These are phyloP conservation scores for Carposina sasakii DNA, from an alignment of 1,140 invertebrate species.

Conservation along the genomic window DNA sequence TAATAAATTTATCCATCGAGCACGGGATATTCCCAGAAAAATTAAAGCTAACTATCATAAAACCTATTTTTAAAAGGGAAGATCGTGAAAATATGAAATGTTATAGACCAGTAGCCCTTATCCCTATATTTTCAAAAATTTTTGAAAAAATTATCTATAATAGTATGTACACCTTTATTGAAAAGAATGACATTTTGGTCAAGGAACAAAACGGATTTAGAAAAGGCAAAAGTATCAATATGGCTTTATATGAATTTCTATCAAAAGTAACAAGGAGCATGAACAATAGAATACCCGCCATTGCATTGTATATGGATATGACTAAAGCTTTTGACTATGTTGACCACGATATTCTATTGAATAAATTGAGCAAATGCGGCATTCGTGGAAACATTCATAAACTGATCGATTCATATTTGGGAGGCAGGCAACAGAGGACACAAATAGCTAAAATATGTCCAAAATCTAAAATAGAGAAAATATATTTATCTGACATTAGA, in stretches of 20 bases:
- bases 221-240: constrained; percentile 1
- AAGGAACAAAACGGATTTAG: constrained; percentile 5
- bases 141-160: background rate
- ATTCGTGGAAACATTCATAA: background rate
- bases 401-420: background rate
- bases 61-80: background rate
- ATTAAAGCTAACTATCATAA: background rate
- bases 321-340: background rate
- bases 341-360: background rate
- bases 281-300: background rate
- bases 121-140: background rate
- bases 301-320: constrained; percentile 3
- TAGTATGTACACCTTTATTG: background rate
- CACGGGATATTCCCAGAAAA: background rate
- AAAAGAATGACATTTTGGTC: background rate
- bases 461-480: too few relatives aligned
- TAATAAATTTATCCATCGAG: too few relatives aligned
- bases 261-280: background rate
- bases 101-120: background rate
- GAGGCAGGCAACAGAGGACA: too few relatives aligned
- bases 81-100: background rate
- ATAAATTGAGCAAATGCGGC: background rate
- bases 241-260: background rate
- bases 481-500: background rate
- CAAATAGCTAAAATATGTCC: too few relatives aligned